Evolutionary conservation across 1,140 invertebrate species (phyloP), one percentile per base, ranked within the genome.

Genomic region (Helicoverpa zea): DNA sequence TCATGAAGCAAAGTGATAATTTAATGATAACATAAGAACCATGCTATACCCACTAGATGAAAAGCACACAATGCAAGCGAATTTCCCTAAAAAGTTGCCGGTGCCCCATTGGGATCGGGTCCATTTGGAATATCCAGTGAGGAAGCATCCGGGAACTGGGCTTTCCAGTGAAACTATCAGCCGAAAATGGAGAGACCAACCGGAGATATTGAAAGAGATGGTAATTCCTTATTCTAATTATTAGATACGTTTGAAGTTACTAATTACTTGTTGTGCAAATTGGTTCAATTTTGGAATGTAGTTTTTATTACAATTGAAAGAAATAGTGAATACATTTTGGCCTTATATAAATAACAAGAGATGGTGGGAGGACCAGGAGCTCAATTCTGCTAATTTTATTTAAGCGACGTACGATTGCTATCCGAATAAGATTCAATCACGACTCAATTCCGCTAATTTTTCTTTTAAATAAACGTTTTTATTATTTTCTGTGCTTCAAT

Each of bases 41-140:
- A 72, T 43, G 16, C 5, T 35, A 13, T 72, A 52, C n/a, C 73
- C 74, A 23, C 49, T 79, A n/a, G 54, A 61, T 13, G 47, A 61
- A 30, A 51, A 80, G 30, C 18, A 35, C 5, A 85, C 80, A 7
- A 92, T 92, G 91, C 91, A 93, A 77, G 89, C 84, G 2, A 59
- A 84, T n/a, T 94, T 93, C 74, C 91, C 88, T 18, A 90, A 91
- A 7, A 92, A 92, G 83, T 47, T 82, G 23, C 75, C 80, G 0
- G 75, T 43, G 35, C 80, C 80, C 1, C 30, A 86, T 56, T 94
- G 91, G 91, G 91, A 94, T 75, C 83, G 84, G 9, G 83, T 94
- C 5, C 83, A 90, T 30, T 14, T 92, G 7, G 79, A 86, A 30
- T 93, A 94, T 54, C 89, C 92, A n/a, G 87, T 93, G 0, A 89